phyloP scores from a whole-genome alignment of 2,113 vertebrate genomes.

The Naja naja region DNA sequence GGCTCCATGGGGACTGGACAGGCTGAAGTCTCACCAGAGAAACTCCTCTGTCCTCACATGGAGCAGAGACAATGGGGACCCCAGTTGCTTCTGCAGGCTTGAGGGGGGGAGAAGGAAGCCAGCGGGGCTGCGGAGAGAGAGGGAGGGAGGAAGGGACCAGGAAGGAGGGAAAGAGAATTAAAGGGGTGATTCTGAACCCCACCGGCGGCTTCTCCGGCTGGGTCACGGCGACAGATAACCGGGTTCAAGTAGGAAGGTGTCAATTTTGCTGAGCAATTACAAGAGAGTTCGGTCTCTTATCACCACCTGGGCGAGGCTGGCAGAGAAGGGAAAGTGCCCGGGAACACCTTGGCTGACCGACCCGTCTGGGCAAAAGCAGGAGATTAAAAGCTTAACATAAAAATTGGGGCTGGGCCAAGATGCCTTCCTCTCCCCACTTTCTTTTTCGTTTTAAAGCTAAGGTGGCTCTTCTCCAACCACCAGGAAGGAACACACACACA shows the following conservation, averaged over 20 bases:
- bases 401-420: neutral
- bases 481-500: neutral
- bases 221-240: neutral
- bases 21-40: too few relatives aligned
- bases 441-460: neutral
- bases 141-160: accelerated
- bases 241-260: neutral
- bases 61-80: too few relatives aligned
- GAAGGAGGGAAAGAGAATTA: neutral
- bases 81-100: neutral
- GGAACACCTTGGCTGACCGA: neutral
- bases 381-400: neutral
- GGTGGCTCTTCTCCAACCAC: neutral
- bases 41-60: too few relatives aligned
- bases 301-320: neutral
- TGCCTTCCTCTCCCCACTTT: neutral
- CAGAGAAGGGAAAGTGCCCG: neutral
- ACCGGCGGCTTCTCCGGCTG: neutral
- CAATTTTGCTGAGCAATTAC: neutral
- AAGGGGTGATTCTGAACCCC: neutral
- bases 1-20: too few relatives aligned
- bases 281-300: neutral
- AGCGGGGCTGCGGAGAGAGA: neutral
- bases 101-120: too few relatives aligned
- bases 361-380: neutral